phyloP scores from a whole-genome alignment of 2,888 invertebrate species.

The Lepidocyrtoides sp. region DNA sequence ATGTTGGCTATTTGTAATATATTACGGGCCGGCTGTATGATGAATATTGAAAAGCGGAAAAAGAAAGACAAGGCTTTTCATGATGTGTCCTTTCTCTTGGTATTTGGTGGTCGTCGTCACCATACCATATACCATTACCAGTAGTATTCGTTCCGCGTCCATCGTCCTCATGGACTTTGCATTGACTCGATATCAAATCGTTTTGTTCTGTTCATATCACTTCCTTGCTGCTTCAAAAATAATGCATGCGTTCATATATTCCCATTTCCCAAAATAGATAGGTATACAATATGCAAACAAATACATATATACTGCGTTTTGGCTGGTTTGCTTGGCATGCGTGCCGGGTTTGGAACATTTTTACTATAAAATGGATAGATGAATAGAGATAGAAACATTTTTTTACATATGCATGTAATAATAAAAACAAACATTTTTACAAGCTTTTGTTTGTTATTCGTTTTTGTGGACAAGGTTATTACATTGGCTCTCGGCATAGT shows the following conservation, averaged over 20 bases:
- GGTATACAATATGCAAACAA: neutral
- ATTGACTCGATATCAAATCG: conserved; percentile 73
- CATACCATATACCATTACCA: too few relatives aligned
- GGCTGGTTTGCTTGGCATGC: conserved; percentile 23
- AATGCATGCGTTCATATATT: neutral
- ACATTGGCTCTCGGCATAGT: conserved; percentile 54
- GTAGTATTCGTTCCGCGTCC: conserved; percentile 40
- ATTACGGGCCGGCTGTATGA: neutral
- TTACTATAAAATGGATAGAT: too few relatives aligned
- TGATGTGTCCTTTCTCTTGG: conserved; percentile 49
- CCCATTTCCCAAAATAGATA: neutral
- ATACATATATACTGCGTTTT: neutral
- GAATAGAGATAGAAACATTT: too few relatives aligned
- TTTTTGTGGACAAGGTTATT: conserved; percentile 69
- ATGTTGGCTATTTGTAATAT: neutral
- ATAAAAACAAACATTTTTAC: conserved; percentile 12
- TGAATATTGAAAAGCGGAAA: conserved; percentile 48
- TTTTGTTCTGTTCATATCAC: conserved; percentile 42
- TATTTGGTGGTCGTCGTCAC: neutral
- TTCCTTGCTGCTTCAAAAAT: conserved; percentile 44
- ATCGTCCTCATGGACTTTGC: conserved; percentile 72
- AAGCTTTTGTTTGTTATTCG: neutral
- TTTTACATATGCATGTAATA: too few relatives aligned
- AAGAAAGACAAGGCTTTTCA: conserved; percentile 63
- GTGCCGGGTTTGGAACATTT: conserved; percentile 7